These are phyloP conservation scores for Neolamprologus sp. DNA, from an alignment of 2,113 vertebrate species.

Conservation along the genomic window DNA sequence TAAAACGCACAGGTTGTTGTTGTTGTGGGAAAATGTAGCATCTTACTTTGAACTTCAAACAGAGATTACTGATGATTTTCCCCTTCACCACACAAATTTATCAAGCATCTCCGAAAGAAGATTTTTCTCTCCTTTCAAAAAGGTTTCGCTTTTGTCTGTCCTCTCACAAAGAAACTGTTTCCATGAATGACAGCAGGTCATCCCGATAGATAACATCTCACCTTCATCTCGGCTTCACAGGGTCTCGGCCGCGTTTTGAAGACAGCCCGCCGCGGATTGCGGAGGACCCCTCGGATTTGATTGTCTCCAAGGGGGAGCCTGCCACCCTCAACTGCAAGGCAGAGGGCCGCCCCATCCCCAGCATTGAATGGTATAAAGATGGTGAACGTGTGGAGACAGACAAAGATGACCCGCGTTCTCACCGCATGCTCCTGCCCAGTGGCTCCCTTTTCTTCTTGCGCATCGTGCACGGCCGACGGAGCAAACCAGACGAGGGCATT, in stretches of 20 bases:
- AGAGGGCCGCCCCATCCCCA: constrained; percentile 63
- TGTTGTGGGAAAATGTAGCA: neutral
- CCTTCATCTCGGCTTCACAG: constrained; percentile 23
- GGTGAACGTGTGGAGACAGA: constrained; percentile 92
- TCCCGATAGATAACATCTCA: neutral
- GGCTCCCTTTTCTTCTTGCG: constrained; percentile 95
- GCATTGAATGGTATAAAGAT: constrained; percentile 89
- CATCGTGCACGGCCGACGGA: constrained; percentile 91
- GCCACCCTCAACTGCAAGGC: constrained; percentile 76
- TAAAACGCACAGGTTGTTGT: neutral
- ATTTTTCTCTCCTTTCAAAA: neutral
- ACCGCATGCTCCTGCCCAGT: constrained; percentile 96
- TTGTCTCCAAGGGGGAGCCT: constrained; percentile 74
- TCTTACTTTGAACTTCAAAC: neutral
- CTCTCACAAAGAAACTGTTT: neutral
- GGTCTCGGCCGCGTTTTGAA: constrained; percentile 71
- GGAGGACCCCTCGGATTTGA: constrained; percentile 74
- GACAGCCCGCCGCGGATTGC: constrained; percentile 77
- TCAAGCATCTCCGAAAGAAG: neutral
- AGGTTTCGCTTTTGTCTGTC: neutral
- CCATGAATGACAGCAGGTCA: neutral
- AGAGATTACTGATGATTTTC: neutral
- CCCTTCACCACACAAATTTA: neutral
- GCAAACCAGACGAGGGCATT: constrained; percentile 89
- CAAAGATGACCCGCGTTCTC: constrained; percentile 89